Base-by-base conservation (phyloP, 2,797 vertebrate species). In the Rhynchotus rufescens region DNA sequence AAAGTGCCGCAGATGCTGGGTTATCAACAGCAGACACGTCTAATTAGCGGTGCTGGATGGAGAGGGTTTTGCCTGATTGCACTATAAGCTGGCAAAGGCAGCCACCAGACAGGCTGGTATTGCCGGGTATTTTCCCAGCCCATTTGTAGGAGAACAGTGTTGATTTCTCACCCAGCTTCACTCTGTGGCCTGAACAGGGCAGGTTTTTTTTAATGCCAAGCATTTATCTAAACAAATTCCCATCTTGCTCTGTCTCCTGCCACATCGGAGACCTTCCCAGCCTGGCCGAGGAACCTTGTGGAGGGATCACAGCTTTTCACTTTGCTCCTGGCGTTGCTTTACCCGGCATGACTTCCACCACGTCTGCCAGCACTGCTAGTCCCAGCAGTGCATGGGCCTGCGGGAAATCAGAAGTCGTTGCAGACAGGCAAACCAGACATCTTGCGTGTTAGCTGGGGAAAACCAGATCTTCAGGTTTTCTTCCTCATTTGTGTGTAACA, bases 11-110 rank as follows among this genome's bases (percentile, higher is more conserved):
- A 69, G 90, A 45, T 71, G 71, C 26, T 19, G 90, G 80, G 61
- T 76, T 87, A 74, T 86, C 87, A 69, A 76, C 60, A 13, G 22
- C 83, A 49, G 60, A 86, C 85, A 87, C 1, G 0, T 83, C 59
- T 83, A 62, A 67, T 89, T 67, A 85, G 52, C 28, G 38, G 80
- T 64, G 66, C 71, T 91, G 1, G 16, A 23, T 74, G 82, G 72
- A 86, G 85, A 88, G 45, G 44, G 44, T 62, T 92, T 92, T 89
- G 61, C 76, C 83, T 85, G 83, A 89, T 92, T 93, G 76, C 47
- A 30, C 4, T 2, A 13, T 44, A 56, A 87, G 51, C 64, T 80
- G 56, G 87, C 76, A 73, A 78, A 85, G 20, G 15, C 42, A 32
- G 16, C 30, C 42, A 47, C 42, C 22, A 44, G 32, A n/a, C 13